Evolutionary conservation across 2,888 invertebrate genomes (phyloP).

Genomic region (Sclerodermus sp.): DNA sequence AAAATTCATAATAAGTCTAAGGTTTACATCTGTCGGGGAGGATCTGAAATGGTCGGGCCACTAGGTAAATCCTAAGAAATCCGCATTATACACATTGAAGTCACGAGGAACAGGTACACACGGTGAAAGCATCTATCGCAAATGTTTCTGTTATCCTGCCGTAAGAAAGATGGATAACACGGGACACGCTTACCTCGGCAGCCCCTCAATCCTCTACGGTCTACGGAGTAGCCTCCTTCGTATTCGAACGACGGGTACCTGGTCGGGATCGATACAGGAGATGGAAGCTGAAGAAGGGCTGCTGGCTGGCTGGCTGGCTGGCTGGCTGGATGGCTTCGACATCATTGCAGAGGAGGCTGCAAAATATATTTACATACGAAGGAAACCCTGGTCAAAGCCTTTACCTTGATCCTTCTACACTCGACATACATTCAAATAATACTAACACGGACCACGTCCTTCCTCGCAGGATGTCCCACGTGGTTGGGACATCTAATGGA

Average conservation of each 20-base stretch:
- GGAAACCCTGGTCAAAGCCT: constrained; percentile 49
- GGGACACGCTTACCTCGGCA: constrained; percentile 2
- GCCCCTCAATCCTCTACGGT: constrained; percentile 12
- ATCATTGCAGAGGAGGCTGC: constrained; percentile 31
- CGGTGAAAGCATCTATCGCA: not conserved
- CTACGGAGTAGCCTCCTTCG: constrained; percentile 8
- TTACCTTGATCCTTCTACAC: constrained; percentile 29
- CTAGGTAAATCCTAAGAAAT: not conserved
- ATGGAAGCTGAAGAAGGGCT: constrained; percentile 12
- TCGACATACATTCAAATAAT: not conserved
- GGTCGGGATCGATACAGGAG: constrained; percentile 30
- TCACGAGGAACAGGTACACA: not conserved
- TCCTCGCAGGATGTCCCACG: too few species aligned
- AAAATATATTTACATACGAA: constrained; percentile 48
- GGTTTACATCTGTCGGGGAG: too few species aligned
- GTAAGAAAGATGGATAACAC: constrained; percentile 16
- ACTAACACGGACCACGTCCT: not conserved
- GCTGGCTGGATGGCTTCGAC: constrained; percentile 15
- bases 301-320: constrained; percentile 14
- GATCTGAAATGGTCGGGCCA: too few species aligned
- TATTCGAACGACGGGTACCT: constrained; percentile 12
- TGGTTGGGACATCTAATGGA: too few species aligned
- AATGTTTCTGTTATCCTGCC: constrained; percentile 16
- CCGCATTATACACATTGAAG: not conserved
- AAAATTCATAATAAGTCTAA: too few species aligned